Evolutionary conservation across 2,797 vertebrate species (phyloP).

Genomic region (Scarus forsteni): DNA sequence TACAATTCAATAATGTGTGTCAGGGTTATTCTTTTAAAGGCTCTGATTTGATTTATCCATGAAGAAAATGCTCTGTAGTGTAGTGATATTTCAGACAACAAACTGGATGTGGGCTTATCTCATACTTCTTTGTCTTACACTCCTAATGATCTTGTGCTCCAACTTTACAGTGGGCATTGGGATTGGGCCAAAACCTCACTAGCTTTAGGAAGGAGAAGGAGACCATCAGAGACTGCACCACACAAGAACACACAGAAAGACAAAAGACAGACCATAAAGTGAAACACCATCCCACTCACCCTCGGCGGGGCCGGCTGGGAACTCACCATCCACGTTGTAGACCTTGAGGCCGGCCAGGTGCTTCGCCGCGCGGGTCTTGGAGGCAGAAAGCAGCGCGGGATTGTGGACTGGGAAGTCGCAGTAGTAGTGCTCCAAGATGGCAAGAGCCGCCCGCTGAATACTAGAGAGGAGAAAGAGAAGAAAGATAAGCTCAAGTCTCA

Average conservation of each 20-base stretch:
- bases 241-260: neutral
- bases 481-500: neutral
- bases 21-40: too few species aligned
- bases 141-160: too few species aligned
- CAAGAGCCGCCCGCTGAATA: constrained; percentile 90
- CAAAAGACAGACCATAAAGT: constrained; percentile 2
- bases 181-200: too few species aligned
- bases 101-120: too few species aligned
- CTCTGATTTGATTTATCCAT: too few species aligned
- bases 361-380: constrained; percentile 89
- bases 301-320: constrained; percentile 68
- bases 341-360: constrained; percentile 92
- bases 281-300: constrained; percentile 66
- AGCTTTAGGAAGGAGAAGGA: neutral
- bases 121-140: too few species aligned
- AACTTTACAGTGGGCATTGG: too few species aligned
- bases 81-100: too few species aligned
- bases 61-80: too few species aligned
- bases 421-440: constrained; percentile 93
- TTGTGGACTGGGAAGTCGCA: constrained; percentile 92
- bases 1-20: too few species aligned
- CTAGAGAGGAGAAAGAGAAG: constrained; percentile 58
- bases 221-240: neutral
- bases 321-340: constrained; percentile 93
- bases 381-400: constrained; percentile 88